Conservation (phyloP, 2,113 vertebrate genomes). For the Cheirogaleus medius region DNA sequence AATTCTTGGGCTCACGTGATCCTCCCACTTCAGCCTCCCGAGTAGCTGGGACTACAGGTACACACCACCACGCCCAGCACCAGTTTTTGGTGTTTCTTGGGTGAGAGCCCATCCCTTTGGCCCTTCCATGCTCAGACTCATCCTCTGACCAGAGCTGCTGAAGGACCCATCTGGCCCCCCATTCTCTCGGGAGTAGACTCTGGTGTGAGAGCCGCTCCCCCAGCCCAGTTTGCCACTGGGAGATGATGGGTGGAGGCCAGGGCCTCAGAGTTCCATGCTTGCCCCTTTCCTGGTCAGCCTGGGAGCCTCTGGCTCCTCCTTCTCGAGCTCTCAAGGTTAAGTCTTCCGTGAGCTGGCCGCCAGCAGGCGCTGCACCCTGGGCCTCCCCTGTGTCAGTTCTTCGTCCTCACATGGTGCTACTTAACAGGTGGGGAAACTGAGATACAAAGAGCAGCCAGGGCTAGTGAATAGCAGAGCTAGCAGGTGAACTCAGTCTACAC, state of each 20-base stretch:
- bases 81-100: background rate
- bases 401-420: accelerated
- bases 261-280: background rate
- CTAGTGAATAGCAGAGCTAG: background rate
- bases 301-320: background rate
- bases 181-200: background rate
- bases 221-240: background rate
- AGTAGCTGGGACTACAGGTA: background rate
- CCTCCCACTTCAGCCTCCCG: background rate
- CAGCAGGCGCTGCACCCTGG: background rate
- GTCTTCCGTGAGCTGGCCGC: accelerated
- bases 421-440: background rate
- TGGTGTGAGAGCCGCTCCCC: background rate
- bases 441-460: background rate
- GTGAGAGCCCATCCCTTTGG: accelerated
- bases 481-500: background rate
- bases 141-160: background rate
- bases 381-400: background rate
- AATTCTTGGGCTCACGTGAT: background rate
- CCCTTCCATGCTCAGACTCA: background rate
- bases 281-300: background rate
- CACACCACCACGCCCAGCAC: accelerated
- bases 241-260: background rate
- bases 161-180: background rate
- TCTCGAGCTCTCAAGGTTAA: background rate